These are phyloP conservation scores for Sterna hirundo DNA, from an alignment of 2,113 vertebrate genomes.

Conservation along the genomic window DNA sequence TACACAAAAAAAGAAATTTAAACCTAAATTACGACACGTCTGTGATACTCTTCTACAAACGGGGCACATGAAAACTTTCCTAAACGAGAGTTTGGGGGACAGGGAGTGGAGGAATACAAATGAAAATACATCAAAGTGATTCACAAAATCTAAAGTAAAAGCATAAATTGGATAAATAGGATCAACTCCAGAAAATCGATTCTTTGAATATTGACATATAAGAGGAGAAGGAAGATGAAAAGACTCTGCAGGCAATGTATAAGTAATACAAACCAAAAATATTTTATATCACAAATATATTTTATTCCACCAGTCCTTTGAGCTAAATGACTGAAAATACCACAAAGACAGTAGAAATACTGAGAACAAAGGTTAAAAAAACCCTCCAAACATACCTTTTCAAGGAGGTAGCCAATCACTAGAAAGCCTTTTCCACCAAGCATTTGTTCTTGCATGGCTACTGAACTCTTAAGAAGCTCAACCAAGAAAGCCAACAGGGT, in stretches of 20 bases:
- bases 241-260: neutral
- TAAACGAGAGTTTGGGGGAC: neutral
- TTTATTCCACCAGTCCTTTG: neutral
- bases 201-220: neutral
- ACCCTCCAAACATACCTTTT: conserved; percentile 83
- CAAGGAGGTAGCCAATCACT: conserved; percentile 95
- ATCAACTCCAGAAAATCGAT: neutral
- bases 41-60: neutral
- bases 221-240: neutral
- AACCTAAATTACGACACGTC: neutral
- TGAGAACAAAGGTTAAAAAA: neutral
- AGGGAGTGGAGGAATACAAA: neutral
- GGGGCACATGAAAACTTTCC: neutral
- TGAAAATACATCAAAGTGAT: neutral
- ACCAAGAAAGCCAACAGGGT: conserved; percentile 92
- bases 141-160: neutral
- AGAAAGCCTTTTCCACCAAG: conserved; percentile 95
- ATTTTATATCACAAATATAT: neutral
- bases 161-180: neutral
- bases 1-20: neutral
- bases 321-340: neutral
- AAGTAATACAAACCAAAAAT: neutral
- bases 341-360: neutral
- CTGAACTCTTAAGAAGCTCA: conserved; percentile 94
- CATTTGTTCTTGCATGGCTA: conserved; percentile 99